Evolutionary conservation across 2,888 invertebrate genomes (phyloP), one percentile per base, ranked within the genome.

Genomic region (Eilema caniola): DNA sequence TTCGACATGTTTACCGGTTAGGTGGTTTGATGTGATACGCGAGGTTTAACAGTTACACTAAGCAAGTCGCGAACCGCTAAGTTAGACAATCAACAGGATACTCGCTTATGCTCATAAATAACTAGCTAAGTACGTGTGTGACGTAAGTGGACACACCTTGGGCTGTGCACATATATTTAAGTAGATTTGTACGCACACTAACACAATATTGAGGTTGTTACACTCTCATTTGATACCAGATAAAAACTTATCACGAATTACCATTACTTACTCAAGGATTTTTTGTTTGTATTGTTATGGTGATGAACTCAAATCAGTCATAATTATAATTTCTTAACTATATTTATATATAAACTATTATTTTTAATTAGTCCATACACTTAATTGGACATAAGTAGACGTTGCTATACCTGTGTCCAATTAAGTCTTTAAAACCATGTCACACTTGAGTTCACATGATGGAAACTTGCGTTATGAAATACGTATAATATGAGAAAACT

Each of bases 341-440:
- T 60, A 60, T 66, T 66, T 37, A 59, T 66, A 66, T 60, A 24
- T 66, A 57, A 66, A 64, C 73, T 81, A 81, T 82, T 83, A 79
- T 76, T 73, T 78, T 83, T 85, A 86, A 85, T 86, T 82, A 83
- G 69, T 63, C 78, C 68, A 76, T 79, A 73, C 71, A 82, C 78
- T 79, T 80, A 85, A 84, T 85, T 83, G 78, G 66, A 60, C 33
- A 72, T 72, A 74, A 75, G 76, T 76, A 72, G 69, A 28, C 33
- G 66, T 60, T 57, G 66, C 75, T 79, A 74, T 72, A 82, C 78
- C 80, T 80, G 80, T 68, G 73, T 70, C 83, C 85, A 85, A 86
- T 87, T 86, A 86, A 78, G 80, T 78, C 78, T 81, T 78, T 82
- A 79, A 75, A 83, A 79, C 72, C 83, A 71, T 84, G 83, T 83